phyloP scores from a whole-genome alignment of 2,888 invertebrate species.

The Orchesella flavescens region DNA sequence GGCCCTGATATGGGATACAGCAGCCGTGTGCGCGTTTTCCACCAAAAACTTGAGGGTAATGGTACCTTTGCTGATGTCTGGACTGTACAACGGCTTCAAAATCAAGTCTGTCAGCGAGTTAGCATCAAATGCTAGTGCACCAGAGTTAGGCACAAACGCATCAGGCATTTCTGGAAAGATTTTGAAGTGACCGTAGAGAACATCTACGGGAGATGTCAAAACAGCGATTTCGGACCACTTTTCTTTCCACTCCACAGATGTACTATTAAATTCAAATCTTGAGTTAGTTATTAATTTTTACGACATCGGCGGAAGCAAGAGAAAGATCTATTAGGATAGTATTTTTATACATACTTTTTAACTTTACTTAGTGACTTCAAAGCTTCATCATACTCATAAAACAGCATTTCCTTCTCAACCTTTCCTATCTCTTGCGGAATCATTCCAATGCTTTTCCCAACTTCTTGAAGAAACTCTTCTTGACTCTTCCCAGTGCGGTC shows the following conservation, averaged over 20 bases:
- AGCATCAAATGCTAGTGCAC: slow-evolving; percentile 68
- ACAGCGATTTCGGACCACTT: slow-evolving; percentile 70
- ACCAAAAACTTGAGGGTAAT: slow-evolving; percentile 67
- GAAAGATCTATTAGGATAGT: too few species aligned
- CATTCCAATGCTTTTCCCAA: slow-evolving; percentile 58
- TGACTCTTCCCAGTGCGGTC: slow-evolving; percentile 55
- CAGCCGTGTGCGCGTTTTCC: slow-evolving; percentile 66
- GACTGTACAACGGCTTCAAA: slow-evolving; percentile 68
- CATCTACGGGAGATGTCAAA: slow-evolving; percentile 68
- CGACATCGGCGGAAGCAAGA: too few species aligned
- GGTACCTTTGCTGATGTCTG: slow-evolving; percentile 64
- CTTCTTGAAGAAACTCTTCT: slow-evolving; percentile 56
- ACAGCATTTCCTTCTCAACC: slow-evolving; percentile 67
- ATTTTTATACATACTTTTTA: slow-evolving; percentile 61
- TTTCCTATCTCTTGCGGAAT: slow-evolving; percentile 67
- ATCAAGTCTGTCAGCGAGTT: slow-evolving; percentile 68
- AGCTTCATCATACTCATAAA: slow-evolving; percentile 70
- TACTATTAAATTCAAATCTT: slow-evolving; percentile 45
- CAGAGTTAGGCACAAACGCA: slow-evolving; percentile 67
- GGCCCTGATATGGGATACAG: slow-evolving; percentile 55
- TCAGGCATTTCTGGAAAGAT: slow-evolving; percentile 71
- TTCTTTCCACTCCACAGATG: slow-evolving; percentile 65
- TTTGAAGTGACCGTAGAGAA: slow-evolving; percentile 71
- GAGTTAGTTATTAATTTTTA: background rate
- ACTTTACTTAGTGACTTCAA: slow-evolving; percentile 68